These are phyloP conservation scores for Lycaon pictus DNA, from an alignment of 2,113 vertebrate species.

Conservation along the genomic window DNA sequence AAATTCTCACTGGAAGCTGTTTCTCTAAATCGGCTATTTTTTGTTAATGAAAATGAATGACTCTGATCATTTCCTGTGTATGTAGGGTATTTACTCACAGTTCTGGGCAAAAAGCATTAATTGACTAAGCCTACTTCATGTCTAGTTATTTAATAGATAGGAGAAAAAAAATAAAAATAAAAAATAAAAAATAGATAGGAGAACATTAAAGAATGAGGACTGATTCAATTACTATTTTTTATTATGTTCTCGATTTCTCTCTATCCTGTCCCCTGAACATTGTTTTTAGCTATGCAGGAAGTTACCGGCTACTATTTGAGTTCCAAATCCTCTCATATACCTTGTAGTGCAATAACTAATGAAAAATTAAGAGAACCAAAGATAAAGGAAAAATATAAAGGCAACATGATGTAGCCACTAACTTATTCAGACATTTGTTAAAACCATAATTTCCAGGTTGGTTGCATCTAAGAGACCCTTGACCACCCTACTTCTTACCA, in stretches of 20 bases:
- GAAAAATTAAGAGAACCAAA: conserved; percentile 29
- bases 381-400: not conserved
- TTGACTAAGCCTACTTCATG: not conserved
- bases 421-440: not conserved
- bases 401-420: not conserved
- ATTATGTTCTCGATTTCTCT: conserved; percentile 3
- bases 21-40: not conserved
- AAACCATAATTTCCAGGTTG: conserved; percentile 10
- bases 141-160: not conserved
- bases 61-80: not conserved
- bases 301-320: not conserved
- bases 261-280: not conserved
- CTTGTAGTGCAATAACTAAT: not conserved
- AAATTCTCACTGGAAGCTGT: not conserved
- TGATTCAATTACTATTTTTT: not conserved
- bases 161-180: not conserved
- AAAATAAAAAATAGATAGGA: not conserved
- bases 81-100: not conserved
- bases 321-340: not conserved
- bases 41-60: not conserved
- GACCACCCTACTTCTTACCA: not conserved
- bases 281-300: conserved; percentile 7
- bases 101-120: not conserved
- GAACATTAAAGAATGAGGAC: not conserved
- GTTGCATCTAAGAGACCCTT: not conserved